phyloP scores from a whole-genome alignment of 2,888 invertebrate species.

The Maniola hyperantus region DNA sequence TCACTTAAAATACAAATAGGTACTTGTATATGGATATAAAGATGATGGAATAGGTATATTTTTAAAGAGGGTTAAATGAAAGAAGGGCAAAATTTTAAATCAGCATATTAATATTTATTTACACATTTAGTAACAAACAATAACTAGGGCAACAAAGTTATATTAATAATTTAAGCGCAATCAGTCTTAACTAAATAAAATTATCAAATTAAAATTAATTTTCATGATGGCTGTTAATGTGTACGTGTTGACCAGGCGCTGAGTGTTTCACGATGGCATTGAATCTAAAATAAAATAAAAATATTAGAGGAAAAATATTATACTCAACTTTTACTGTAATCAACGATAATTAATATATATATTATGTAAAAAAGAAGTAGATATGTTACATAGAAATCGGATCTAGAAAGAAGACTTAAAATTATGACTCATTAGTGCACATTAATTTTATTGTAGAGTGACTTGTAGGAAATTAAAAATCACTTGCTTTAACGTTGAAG shows the following conservation, averaged over 20 bases:
- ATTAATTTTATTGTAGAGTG: too few relatives aligned
- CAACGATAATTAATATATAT: too few relatives aligned
- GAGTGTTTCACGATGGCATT: constrained; percentile 83
- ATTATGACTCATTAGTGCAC: too few relatives aligned
- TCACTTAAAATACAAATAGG: too few relatives aligned
- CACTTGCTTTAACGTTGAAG: too few relatives aligned
- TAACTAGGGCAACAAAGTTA: constrained; percentile 37
- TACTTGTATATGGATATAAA: neutral
- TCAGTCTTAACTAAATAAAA: constrained; percentile 41
- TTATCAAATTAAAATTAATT: constrained; percentile 24
- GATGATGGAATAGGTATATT: neutral
- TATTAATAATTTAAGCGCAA: constrained; percentile 40
- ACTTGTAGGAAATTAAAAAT: too few relatives aligned
- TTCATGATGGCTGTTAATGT: constrained; percentile 66
- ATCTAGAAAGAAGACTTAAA: too few relatives aligned
- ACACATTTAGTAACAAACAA: constrained; percentile 76
- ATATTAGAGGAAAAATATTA: neutral
- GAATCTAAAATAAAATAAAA: constrained; percentile 65
- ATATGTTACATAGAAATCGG: too few relatives aligned
- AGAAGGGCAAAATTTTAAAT: constrained; percentile 11
- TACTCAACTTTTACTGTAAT: too few relatives aligned
- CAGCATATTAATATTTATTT: constrained; percentile 49
- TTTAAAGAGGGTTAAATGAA: neutral
- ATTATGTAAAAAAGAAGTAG: too few relatives aligned
- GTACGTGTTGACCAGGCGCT: constrained; percentile 70